Evolutionary conservation across 2,888 invertebrate genomes (phyloP).

Genomic region (Suillia variegata): DNA sequence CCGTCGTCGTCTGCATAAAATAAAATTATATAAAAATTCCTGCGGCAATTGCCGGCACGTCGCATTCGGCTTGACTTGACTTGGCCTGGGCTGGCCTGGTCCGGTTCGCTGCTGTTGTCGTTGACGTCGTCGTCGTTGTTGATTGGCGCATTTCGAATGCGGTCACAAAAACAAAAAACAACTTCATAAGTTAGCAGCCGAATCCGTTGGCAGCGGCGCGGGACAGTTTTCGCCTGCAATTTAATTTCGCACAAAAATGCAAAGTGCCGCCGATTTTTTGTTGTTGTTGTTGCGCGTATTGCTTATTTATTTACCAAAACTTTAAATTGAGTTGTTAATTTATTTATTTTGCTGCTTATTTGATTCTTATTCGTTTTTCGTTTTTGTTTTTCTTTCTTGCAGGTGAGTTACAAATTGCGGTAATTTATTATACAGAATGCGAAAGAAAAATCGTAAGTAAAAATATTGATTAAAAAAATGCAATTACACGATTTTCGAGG

Average conservation of each 20-base stretch:
- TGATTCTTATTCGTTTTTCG: no score
- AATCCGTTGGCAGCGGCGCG: background rate
- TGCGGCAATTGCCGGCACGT: slow-evolving; percentile 1
- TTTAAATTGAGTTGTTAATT: no score
- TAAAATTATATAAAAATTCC: background rate
- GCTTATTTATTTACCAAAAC: no score
- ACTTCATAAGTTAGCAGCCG: background rate
- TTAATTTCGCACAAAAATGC: background rate
- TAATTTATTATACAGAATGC: no score
- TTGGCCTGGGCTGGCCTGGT: no score
- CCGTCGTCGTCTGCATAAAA: background rate
- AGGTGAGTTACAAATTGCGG: no score
- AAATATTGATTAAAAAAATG: no score
- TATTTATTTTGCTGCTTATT: no score
- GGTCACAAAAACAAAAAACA: background rate
- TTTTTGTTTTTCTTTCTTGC: background rate
- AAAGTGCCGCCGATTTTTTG: background rate
- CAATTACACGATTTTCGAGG: no score
- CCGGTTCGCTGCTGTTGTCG: background rate
- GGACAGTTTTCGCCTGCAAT: no score
- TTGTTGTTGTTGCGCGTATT: no score
- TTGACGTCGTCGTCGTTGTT: background rate
- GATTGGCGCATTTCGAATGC: background rate
- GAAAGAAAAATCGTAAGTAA: no score
- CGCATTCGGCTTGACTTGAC: background rate